Evolutionary conservation across 2,113 vertebrate species (phyloP).

Genomic region (Trogon melanurus): DNA sequence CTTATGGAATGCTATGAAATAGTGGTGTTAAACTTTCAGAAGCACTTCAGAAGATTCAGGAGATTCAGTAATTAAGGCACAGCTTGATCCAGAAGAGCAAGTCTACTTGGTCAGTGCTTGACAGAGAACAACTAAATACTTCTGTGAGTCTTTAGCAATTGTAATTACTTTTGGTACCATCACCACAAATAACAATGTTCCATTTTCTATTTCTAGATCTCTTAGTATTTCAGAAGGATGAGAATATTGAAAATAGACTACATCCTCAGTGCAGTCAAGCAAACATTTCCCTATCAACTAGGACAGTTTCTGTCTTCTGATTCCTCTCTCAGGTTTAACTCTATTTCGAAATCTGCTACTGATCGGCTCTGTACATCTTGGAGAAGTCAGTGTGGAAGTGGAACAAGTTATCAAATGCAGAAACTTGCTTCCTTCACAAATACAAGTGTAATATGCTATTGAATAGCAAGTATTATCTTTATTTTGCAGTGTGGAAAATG

Average conservation of each 20-base stretch:
- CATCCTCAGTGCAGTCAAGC: not conserved
- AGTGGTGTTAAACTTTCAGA: not conserved
- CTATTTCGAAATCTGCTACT: not conserved
- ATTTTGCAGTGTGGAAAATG: not conserved
- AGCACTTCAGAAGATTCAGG: not conserved
- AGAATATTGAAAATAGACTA: not conserved
- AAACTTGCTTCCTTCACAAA: not conserved
- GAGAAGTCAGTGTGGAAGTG: not conserved
- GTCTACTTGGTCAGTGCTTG: not conserved
- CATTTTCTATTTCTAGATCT: not conserved
- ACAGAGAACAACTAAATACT: not conserved
- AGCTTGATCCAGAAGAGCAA: not conserved
- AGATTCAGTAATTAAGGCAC: not conserved
- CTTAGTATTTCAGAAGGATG: not conserved
- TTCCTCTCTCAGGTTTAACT: not conserved
- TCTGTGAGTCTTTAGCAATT: not conserved
- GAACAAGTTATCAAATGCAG: not conserved
- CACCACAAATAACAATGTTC: not conserved
- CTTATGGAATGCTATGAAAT: not conserved
- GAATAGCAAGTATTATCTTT: not conserved
- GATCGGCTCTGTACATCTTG: not conserved
- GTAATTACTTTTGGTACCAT: not conserved
- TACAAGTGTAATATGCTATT: not conserved
- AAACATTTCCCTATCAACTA: not conserved
- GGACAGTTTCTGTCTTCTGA: not conserved